phyloP scores from a whole-genome alignment of 1,140 invertebrate genomes.

The Drosophila fuyamai region DNA sequence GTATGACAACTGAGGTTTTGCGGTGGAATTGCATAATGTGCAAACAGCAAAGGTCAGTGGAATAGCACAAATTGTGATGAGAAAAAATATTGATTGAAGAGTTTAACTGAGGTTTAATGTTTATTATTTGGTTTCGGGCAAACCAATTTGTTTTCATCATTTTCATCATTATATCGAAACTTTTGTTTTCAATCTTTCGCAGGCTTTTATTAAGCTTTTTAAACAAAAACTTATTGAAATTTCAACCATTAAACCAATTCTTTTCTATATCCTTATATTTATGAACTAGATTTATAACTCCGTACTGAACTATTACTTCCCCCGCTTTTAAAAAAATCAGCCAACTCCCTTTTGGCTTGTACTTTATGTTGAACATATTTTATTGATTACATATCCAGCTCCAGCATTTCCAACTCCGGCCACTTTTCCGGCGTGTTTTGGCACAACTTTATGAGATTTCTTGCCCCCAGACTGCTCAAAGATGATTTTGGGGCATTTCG shows the following conservation, averaged over 20 bases:
- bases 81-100: not conserved
- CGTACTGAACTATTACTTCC: not conserved
- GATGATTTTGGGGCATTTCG: slow-evolving; percentile 40
- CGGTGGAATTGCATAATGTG: slow-evolving; percentile 12
- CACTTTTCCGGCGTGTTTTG: slow-evolving; percentile 58
- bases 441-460: slow-evolving; percentile 77
- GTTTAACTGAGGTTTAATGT: no score
- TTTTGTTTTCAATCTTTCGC: no score
- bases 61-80: not conserved
- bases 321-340: not conserved
- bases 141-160: no score
- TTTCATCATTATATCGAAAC: no score
- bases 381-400: slow-evolving; percentile 73
- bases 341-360: slow-evolving; percentile 34
- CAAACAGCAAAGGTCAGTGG: not conserved
- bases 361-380: slow-evolving; percentile 76
- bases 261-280: not conserved
- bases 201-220: no score
- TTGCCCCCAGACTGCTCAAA: slow-evolving; percentile 22
- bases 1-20: slow-evolving; percentile 3
- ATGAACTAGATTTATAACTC: not conserved
- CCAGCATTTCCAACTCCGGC: slow-evolving; percentile 9
- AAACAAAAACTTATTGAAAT: no score
- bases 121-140: no score
- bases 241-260: no score